Base-by-base conservation (phyloP, 2,797 vertebrate genomes). In the Hydrocynus forskahlii region DNA sequence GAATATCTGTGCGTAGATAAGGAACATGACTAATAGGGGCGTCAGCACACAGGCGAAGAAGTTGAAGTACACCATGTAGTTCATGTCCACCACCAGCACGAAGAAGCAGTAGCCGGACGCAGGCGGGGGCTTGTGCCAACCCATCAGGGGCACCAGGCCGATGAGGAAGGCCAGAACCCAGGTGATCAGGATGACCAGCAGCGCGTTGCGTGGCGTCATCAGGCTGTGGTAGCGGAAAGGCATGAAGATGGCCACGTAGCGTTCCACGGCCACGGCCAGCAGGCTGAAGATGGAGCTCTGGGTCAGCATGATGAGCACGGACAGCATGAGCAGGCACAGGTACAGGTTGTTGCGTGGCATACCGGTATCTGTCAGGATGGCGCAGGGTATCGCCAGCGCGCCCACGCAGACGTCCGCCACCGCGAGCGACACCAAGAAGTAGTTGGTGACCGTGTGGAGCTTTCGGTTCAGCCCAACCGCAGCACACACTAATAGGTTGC, bases 281-380 rank as follows among this genome's bases (percentile, higher is more conserved):
- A 95, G 85, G 85, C 95, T 95, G 83, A 96, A 95, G 86, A 95
- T 95, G 84, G 95, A 95, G 87, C 93, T 93, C 88, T 95, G 92
- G 0, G 94, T 95, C 77, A 95, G 88, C 93, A 93, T 94, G 45
- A 95, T 94, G 9, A 96, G 81, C 29, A 94, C 90, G 0, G 94
- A 95, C 23, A 96, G 87, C 94, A 94, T 94, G 23, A 96, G 88
- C 79, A 95, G 83, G 71, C 95, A 95, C 64, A 95, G 87, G 86
- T 92, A 89, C 62, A 95, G 84, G 63, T 93, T 91, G 77, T 94
- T 83, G 0, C 77, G 88, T 0, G 94, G 95, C 25, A 95, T 76
- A 0, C 95, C 95, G 0, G 92, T 7, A n/a, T 89, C 92, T 0
- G 94, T 95, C 85, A 95, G 87, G 78, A 95, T 92, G 83, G 95